A percentile compares a stretch with the other conserved stretches of the same genome.
These are phyloP conservation scores for Schlechtendalia chinensis DNA, from an alignment of 1,140 invertebrate species.

Conservation along the genomic window DNA sequence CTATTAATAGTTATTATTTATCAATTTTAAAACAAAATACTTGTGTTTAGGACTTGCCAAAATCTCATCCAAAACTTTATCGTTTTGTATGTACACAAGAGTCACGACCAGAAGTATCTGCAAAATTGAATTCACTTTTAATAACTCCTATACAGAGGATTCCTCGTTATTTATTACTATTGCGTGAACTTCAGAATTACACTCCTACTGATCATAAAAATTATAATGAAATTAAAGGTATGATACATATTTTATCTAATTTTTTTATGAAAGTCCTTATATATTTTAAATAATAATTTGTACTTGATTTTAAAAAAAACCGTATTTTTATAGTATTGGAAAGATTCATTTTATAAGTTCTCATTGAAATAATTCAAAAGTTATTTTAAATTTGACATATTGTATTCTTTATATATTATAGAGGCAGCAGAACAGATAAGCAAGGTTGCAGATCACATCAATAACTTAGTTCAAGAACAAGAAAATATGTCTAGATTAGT, in stretches of 20 bases:
- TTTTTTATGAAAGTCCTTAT: too few relatives aligned
- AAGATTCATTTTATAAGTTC: not conserved
- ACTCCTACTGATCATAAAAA: constrained; percentile 57
- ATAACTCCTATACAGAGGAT: constrained; percentile 76
- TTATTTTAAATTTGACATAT: not conserved
- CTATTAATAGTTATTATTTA: not conserved
- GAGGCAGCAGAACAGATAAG: constrained; percentile 66
- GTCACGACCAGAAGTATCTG: constrained; percentile 67
- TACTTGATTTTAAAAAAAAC: too few relatives aligned
- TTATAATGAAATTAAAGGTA: constrained; percentile 52
- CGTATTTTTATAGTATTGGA: not conserved
- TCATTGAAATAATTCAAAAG: too few relatives aligned
- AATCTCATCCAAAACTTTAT: constrained; percentile 62
- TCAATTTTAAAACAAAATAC: constrained; percentile 22
- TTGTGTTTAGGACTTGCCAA: constrained; percentile 60
- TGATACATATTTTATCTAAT: not conserved
- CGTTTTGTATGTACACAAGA: constrained; percentile 67
- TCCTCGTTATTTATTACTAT: constrained; percentile 70
- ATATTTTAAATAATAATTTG: too few relatives aligned
- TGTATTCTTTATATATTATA: not conserved
- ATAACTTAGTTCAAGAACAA: constrained; percentile 69
- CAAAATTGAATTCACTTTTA: constrained; percentile 68
- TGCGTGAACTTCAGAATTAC: constrained; percentile 67
- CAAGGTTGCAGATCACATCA: constrained; percentile 69
- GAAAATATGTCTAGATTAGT: constrained; percentile 70